Percentiles rank a stretch among this genome's conserved stretches.
These are phyloP conservation scores for Siphlonurus alternatus DNA, from an alignment of 2,888 invertebrate genomes.

Conservation along the genomic window DNA sequence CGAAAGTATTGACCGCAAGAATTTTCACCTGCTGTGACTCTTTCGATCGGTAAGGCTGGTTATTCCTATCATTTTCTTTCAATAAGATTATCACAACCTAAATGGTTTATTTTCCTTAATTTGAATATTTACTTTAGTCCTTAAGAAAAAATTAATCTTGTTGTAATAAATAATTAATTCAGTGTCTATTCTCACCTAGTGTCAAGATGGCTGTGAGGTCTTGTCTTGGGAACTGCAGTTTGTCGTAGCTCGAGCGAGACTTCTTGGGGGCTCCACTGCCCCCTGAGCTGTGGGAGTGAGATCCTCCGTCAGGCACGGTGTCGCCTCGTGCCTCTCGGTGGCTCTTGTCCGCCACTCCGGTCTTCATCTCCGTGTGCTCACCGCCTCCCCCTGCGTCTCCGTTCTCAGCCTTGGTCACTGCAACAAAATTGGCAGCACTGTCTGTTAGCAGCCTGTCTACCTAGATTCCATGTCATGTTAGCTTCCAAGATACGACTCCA, in stretches of 20 bases:
- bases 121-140: too few relatives aligned
- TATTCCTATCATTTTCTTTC: too few relatives aligned
- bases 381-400: constrained; percentile 31
- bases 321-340: constrained; percentile 39
- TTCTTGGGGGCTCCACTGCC: constrained; percentile 38
- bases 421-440: constrained; percentile 15
- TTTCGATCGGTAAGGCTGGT: too few relatives aligned
- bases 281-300: constrained; percentile 38
- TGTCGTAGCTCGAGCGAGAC: constrained; percentile 46
- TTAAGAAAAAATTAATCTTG: too few relatives aligned
- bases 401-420: constrained; percentile 45
- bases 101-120: too few relatives aligned
- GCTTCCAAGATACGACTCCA: too few relatives aligned
- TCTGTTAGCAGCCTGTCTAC: too few relatives aligned
- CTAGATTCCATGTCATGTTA: too few relatives aligned
- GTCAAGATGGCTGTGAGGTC: constrained; percentile 43
- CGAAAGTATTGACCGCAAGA: too few relatives aligned
- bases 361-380: constrained; percentile 38
- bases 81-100: too few relatives aligned
- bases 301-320: constrained; percentile 19
- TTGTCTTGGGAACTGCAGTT: constrained; percentile 52
- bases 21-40: too few relatives aligned
- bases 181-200: constrained; percentile 25
- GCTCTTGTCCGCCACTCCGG: constrained; percentile 49
- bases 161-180: too few relatives aligned